phyloP scores from a whole-genome alignment of 2,113 vertebrate species.

The Coturnix japonica region DNA sequence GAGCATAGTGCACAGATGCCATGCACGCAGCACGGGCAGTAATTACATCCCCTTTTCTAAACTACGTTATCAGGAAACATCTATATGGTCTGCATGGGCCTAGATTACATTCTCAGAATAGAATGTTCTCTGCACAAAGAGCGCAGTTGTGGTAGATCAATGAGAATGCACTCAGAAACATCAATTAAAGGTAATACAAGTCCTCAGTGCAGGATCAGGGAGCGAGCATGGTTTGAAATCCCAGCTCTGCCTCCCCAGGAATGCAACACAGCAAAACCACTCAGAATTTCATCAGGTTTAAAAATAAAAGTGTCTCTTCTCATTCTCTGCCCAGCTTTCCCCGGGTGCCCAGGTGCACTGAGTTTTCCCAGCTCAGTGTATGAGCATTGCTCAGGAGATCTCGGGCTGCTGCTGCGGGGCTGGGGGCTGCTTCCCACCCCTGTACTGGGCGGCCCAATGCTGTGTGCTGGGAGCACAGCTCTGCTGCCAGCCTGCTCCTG shows the following conservation, averaged over 20 bases:
- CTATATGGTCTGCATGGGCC: constrained; percentile 51
- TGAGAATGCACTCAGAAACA: constrained; percentile 63
- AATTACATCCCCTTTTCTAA: constrained; percentile 58
- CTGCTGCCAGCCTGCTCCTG: background rate
- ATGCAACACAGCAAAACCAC: constrained; percentile 36
- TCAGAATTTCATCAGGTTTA: constrained; percentile 67
- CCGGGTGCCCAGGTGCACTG: background rate
- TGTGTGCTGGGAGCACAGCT: background rate
- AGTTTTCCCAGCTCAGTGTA: background rate
- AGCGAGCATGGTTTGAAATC: constrained; percentile 27
- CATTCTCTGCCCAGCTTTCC: constrained; percentile 23
- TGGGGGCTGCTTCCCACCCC: background rate
- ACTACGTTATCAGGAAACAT: constrained; percentile 68
- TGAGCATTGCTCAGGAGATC: background rate
- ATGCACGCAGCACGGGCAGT: constrained; percentile 36
- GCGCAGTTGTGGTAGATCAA: constrained; percentile 61
- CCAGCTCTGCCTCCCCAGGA: constrained; percentile 6
- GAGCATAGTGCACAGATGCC: background rate
- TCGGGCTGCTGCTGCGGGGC: background rate
- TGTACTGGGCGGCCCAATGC: background rate
- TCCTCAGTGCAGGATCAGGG: constrained; percentile 21
- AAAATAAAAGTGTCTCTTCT: constrained; percentile 64
- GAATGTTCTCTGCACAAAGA: constrained; percentile 64
- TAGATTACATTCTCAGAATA: constrained; percentile 67
- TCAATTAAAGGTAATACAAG: constrained; percentile 71